Evolutionary conservation across 1,140 invertebrate genomes (phyloP).

Genomic region (Temnothorax nylanderi): DNA sequence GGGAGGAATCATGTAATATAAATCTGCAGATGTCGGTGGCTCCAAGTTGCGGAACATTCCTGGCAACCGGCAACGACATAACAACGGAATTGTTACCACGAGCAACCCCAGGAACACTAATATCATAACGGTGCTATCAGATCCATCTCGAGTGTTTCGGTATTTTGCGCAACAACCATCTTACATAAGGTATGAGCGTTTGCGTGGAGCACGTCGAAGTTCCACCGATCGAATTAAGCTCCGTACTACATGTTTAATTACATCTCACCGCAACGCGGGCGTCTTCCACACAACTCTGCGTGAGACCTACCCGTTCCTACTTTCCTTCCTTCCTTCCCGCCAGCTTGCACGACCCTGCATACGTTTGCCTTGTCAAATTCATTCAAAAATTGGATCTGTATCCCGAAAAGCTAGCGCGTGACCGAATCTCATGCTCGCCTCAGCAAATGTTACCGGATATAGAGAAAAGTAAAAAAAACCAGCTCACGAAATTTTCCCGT

Average conservation of each 20-base stretch:
- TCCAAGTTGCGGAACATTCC: constrained; percentile 22
- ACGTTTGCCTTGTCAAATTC: not conserved
- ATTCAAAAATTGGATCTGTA: not conserved
- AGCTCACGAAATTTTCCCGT: constrained; percentile 2
- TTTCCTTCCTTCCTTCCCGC: not conserved
- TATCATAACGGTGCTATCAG: constrained; percentile 32
- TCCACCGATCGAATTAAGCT: constrained; percentile 52
- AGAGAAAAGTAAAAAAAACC: not conserved
- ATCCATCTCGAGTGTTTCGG: constrained; percentile 14
- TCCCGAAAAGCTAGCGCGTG: constrained; percentile 1
- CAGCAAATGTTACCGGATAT: constrained; percentile 22
- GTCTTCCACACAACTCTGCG: not conserved
- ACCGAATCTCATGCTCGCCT: constrained; percentile 19
- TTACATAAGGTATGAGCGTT: constrained; percentile 14
- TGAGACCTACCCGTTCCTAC: not conserved
- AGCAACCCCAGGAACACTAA: constrained; percentile 29
- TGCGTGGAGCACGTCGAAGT: constrained; percentile 28
- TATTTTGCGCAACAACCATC: constrained; percentile 48
- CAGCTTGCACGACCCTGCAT: not conserved
- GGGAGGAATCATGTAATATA: constrained; percentile 19
- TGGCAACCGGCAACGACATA: not conserved
- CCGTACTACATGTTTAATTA: constrained; percentile 54
- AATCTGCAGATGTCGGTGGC: constrained; percentile 19
- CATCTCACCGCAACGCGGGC: constrained; percentile 8
- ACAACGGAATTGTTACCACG: constrained; percentile 11